Evolutionary conservation across 2,797 vertebrate genomes (phyloP).

Genomic region (Typhlichthys eigenmanni): DNA sequence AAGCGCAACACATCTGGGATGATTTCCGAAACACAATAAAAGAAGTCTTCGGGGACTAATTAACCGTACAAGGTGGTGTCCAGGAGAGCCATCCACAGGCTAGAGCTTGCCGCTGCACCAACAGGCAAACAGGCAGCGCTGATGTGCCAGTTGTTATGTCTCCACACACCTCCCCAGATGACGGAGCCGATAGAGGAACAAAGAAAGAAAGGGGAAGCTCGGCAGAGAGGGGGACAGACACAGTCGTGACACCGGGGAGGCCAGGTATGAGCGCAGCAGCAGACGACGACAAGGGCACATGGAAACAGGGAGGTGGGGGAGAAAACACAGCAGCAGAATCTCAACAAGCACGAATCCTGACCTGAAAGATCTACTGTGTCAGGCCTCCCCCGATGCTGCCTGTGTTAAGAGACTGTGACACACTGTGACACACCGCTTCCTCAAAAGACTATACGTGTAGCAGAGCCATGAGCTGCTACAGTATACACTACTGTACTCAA

Average conservation of each 20-base stretch:
- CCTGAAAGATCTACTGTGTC: conserved; percentile 55
- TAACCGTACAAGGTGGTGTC: conserved; percentile 27
- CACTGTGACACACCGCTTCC: conserved; percentile 61
- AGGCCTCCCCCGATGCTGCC: conserved; percentile 46
- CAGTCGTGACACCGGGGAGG: conserved; percentile 34
- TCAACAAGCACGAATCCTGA: conserved; percentile 49
- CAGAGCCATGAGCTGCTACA: conserved; percentile 53
- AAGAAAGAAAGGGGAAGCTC: conserved; percentile 39
- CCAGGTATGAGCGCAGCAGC: conserved; percentile 41
- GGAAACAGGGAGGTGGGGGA: conserved; percentile 19
- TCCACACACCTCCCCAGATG: conserved; percentile 54
- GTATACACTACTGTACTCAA: conserved; percentile 42
- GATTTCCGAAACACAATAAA: conserved; percentile 56
- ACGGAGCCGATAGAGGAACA: conserved; percentile 52
- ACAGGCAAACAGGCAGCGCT: conserved; percentile 38
- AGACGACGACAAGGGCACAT: conserved; percentile 24
- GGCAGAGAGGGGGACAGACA: conserved; percentile 12
- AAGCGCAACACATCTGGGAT: conserved; percentile 43
- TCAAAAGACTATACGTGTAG: conserved; percentile 57
- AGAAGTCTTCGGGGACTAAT: conserved; percentile 39
- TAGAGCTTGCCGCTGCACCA: conserved; percentile 27
- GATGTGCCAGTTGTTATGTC: conserved; percentile 58
- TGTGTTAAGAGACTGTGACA: conserved; percentile 56
- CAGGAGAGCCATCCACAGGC: conserved; percentile 46
- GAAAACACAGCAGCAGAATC: conserved; percentile 8